These are phyloP conservation scores for Macrophya alboannulata DNA, from an alignment of 2,888 invertebrate genomes.

Conservation along the genomic window DNA sequence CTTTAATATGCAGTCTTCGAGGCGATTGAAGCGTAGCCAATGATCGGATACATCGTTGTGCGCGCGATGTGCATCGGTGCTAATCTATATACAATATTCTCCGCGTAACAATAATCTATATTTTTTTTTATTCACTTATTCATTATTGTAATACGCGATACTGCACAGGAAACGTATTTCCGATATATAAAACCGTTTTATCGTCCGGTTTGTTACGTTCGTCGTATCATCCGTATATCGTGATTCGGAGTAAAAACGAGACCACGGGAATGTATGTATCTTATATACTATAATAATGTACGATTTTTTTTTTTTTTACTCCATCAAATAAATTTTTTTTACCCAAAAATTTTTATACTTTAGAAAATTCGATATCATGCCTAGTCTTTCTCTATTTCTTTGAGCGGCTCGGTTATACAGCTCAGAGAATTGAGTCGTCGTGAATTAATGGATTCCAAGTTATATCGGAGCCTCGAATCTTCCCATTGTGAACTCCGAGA, in stretches of 20 bases:
- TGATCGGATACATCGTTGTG: background rate
- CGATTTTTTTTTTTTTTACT: background rate
- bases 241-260: conserved; percentile 3
- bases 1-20: background rate
- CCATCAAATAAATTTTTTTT: no score
- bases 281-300: background rate
- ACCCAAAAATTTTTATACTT: background rate
- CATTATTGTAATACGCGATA: background rate
- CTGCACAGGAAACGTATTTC: background rate
- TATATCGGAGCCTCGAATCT: conserved; percentile 52
- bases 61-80: conserved; percentile 26
- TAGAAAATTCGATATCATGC: background rate
- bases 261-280: background rate
- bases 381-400: background rate
- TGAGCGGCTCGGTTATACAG: background rate
- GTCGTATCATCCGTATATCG: background rate
- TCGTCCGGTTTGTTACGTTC: background rate
- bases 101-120: conserved; percentile 1
- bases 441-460: conserved; percentile 52
- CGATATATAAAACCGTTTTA: conserved; percentile 3
- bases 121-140: background rate
- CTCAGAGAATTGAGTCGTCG: conserved; percentile 49
- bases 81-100: background rate
- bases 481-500: conserved; percentile 51
- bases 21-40: background rate